Evolutionary conservation across 2,888 invertebrate genomes (phyloP), one percentile per base, ranked within the genome.

Genomic region (Ferrisia virgata): DNA sequence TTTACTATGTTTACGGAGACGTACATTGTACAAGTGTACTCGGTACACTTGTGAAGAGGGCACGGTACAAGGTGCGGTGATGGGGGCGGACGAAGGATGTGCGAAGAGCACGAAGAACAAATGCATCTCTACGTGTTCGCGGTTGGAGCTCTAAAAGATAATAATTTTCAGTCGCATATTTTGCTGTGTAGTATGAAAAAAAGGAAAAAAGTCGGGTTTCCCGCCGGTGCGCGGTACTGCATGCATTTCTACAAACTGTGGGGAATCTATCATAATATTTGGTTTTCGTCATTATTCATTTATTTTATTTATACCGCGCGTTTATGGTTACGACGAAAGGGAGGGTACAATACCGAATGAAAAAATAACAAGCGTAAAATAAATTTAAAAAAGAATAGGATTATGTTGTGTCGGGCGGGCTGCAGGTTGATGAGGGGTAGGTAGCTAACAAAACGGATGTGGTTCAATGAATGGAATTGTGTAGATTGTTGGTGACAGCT

Each of bases 401-500:
- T 53, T 72, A 72, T 72, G 31, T 72, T 72, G 58, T 64, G 58
- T 2, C 25, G 58, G 11, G 28, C 58, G 28, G 25, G 28, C 28
- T 36, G 8, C 36, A 36, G 36, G 36, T 3, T 36, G 8, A 4
- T 11, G 31, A 25, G 9, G 28, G 47, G 64, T 28, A 33, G 72
- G 47, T 28, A 36, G 58, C 40, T 40, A 72, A 72, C 69, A 39
- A 82, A 82, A 82, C 72, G 43, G 72, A 40, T 82, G 82, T 72
- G 72, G 72, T 40, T 69, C 72, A 25, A 82, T 82, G 82, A 82
- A 82, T 82, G 69, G 82, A 82, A 82, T 82, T 82, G 72, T 28
- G 82, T 43, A 82, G 82, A 82, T 69, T 82, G 82, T 72, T 39
- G 36, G 64, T 82, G 82, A 82, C 82, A 69, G 82, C 72, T 82